Percentiles rank a stretch among this genome's conserved stretches.
Evolutionary conservation across 2,113 vertebrate genomes (phyloP).

Genomic region (Phyllopteryx taeniolatus): DNA sequence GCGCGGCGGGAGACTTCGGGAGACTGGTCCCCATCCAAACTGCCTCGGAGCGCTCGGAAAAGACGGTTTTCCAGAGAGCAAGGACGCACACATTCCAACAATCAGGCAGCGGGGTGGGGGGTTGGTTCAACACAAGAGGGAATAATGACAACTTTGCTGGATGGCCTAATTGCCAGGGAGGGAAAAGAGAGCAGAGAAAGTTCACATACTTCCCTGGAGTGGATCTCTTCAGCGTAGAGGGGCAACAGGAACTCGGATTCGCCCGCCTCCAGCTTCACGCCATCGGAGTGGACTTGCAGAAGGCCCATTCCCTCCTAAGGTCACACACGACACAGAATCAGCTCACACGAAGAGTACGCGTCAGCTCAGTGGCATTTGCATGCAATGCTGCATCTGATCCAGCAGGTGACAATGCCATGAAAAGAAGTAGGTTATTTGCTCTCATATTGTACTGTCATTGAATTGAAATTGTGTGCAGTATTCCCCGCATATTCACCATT

Average conservation of each 20-base stretch:
- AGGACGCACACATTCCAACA: conserved; percentile 3
- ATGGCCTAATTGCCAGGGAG: conserved; percentile 7
- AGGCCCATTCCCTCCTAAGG: conserved; percentile 90
- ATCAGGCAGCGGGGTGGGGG: conserved; percentile 7
- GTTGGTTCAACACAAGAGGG: conserved; percentile 22
- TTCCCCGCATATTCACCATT: no score
- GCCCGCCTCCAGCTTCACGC: conserved; percentile 89
- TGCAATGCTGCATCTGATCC: no score
- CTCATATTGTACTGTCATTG: no score
- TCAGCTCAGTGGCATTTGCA: no score
- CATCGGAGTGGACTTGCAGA: conserved; percentile 82
- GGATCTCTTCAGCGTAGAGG: conserved; percentile 90
- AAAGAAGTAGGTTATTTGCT: no score
- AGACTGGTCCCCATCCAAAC: conserved; percentile 25
- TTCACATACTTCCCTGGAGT: conserved; percentile 85
- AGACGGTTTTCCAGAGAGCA: conserved; percentile 15
- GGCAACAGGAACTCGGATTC: conserved; percentile 94
- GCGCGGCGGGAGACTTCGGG: conserved; percentile 20
- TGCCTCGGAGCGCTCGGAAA: background rate
- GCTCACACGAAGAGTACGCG: no score
- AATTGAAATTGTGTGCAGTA: no score
- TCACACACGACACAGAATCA: background rate
- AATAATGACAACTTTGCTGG: conserved; percentile 18
- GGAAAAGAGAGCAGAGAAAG: conserved; percentile 11
- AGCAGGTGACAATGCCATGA: no score